These are phyloP conservation scores for Drosophila saltans DNA, from an alignment of 1,140 invertebrate genomes.

Conservation along the genomic window DNA sequence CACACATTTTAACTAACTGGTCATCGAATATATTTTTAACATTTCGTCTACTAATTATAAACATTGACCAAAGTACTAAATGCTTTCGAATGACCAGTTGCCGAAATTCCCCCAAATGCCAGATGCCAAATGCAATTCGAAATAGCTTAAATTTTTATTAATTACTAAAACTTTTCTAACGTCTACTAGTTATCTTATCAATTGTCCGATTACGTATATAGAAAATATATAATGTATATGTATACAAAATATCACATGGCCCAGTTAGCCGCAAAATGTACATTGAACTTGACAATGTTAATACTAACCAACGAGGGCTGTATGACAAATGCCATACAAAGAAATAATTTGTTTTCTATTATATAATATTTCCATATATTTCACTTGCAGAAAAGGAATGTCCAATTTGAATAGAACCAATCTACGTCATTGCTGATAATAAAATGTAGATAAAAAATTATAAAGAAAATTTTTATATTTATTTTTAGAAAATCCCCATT, in stretches of 20 bases:
- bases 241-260: constrained; percentile 34
- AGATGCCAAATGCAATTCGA: constrained; percentile 20
- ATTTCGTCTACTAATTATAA: constrained; percentile 8
- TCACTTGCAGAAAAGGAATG: too few species aligned
- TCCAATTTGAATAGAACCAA: not conserved
- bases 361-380: too few species aligned
- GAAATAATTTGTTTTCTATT: not conserved
- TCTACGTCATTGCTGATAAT: not conserved
- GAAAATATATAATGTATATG: not conserved
- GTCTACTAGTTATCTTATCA: constrained; percentile 42
- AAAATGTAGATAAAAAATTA: too few species aligned
- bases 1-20: not conserved
- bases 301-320: not conserved
- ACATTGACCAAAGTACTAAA: constrained; percentile 9
- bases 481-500: not conserved
- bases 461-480: not conserved
- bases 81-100: not conserved
- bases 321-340: not conserved
- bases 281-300: constrained; percentile 41
- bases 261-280: constrained; percentile 9
- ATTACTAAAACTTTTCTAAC: constrained; percentile 13
- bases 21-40: constrained; percentile 26
- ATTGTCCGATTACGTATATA: constrained; percentile 8
- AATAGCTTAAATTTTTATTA: constrained; percentile 21
- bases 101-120: not conserved